Evolutionary conservation across 2,797 vertebrate species (phyloP), one percentile per base, ranked within the genome.

Genomic region (Coendou prehensilis): DNA sequence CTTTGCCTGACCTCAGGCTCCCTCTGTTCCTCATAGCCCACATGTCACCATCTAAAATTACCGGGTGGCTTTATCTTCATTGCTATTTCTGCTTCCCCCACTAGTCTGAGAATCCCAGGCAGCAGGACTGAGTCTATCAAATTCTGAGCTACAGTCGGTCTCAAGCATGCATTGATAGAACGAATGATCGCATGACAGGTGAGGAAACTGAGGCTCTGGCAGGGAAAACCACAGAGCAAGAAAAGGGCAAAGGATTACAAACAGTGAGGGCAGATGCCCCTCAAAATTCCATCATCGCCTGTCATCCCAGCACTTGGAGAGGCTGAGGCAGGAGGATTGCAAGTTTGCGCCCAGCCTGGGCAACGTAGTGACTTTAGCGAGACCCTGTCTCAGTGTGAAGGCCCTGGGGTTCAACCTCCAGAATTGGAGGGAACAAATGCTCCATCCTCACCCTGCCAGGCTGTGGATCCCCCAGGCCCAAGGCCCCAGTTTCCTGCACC

Each of bases 31-130:
- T 87, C 84, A 37, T 26, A 45, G 33, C 56, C 63, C 37, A 37
- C 6, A 2, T 18, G 73, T 93, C 76, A 85, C 80, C 69, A 64
- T 52, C 89, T 93, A 67, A 14, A 95, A 92, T 85, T 59, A 95
- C 83, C 11, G 3, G 54, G 52, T 56, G 56, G 56, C 47, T 94
- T 92, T 73, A 67, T 28, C 52, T 94, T 92, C 67, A 54, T 17
- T 76, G 57, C 37, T 83, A 93, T 80, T 92, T 84, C 67, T 59
- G 75, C 45, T 82, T 80, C 87, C 37, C 28, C 47, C 61, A 14
- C 82, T 82, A 45, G 59, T 67, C 82, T 87, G 61, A 76, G 61
- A 95, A 56, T 63, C 61, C 54, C 59, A 84, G 69, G 80, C 0
- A 23, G 73, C 17, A 33, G 52, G 11, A 30, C 59, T 23, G 54